Evolutionary conservation across 2,113 vertebrate genomes (phyloP), one percentile per base, ranked within the genome.

Genomic region (Microtus oregoni): DNA sequence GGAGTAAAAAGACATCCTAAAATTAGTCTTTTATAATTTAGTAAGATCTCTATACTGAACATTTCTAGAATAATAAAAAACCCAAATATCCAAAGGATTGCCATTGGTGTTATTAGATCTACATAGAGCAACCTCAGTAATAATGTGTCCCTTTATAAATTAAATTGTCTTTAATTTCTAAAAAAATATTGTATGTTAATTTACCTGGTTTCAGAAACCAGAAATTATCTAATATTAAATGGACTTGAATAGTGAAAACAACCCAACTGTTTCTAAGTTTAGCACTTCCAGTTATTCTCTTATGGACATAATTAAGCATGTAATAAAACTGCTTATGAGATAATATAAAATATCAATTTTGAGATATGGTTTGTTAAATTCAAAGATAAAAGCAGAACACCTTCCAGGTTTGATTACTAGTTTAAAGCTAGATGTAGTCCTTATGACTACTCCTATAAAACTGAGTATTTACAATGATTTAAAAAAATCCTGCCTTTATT

Each of bases 141-240:
- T 77, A 1, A 63, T 13, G 20, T 70, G 20, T 26, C 61, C 38
- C 3, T 73, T 50, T 30, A 52, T 3, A 52, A 52, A 52, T 52
- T 52, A 52, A 30, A 8, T 78, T 8, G 41, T 81, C 7, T 63
- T 81, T 89, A 70, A 89, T n/a, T 95, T 88, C 28, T 85, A 58
- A 92, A 93, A 92, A 94, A 13, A 55, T 55, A 83, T 13, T 93
- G 78, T 82, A 61, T 19, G 20, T 85, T 63, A 82, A 55, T 26
- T 7, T 89, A 44, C 32, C 9, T 38, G 1, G 12, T 78, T 28
- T 24, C 28, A n/a, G 72, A 78, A 89, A 58, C 14, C 20, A 5
- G 77, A 90, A 83, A 52, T 4, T 41, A 77, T 4, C 6, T 81
- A 72, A 81, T 7, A 13, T 83, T 65, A 61, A 1, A 55, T 68